Base-by-base conservation (phyloP, 2,888 invertebrate species). In the Thecocarcelia acutangulata region DNA sequence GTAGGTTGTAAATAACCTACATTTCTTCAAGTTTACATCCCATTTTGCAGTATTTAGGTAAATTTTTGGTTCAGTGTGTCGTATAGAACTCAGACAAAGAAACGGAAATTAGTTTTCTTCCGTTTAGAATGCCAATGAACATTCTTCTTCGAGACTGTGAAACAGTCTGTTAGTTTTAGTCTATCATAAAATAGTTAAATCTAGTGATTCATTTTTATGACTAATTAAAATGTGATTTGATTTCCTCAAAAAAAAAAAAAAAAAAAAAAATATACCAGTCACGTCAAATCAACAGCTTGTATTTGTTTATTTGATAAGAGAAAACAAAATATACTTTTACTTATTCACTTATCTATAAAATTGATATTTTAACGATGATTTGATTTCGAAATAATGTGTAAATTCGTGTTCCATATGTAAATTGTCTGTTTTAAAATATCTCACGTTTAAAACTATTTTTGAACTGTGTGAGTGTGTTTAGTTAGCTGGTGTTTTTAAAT, bases 281-380 rank as follows among this genome's bases (percentile, higher is more conserved):
- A 74, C 74, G 74, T 74, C 58, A 58, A 21, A 1, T 58, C 48
- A 37, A 40, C 58, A n/a, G 17, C 17, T 54, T 28, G 17, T 15
- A 13, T n/a, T 33, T 33, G 17, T n/a, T 59, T 59, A n/a, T 52
- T 24, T 19, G 50, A 50, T 59, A 58, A 40, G 12, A 17, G 50
- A 28, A 13, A 19, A 13, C 33, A 13, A 8, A 42, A 17, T 13
- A 46, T 54, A 15, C 15, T 13, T 44, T 56, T 28, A 42, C 33
- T 58, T 19, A 46, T 69, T 56, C 56, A n/a, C 17, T 56, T 33
- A 8, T 48, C n/a, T n/a, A 24, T 50, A 37, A n/a, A 37, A 24
- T 54, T 37, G 56, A 69, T 69, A n/a, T 56, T n/a, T n/a, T 56
- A 17, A 17, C 54, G 37, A 42, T 52, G n/a, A 24, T 15, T 24